Conservation (phyloP, 2,888 invertebrate species). For the Tiliacea aurago region DNA sequence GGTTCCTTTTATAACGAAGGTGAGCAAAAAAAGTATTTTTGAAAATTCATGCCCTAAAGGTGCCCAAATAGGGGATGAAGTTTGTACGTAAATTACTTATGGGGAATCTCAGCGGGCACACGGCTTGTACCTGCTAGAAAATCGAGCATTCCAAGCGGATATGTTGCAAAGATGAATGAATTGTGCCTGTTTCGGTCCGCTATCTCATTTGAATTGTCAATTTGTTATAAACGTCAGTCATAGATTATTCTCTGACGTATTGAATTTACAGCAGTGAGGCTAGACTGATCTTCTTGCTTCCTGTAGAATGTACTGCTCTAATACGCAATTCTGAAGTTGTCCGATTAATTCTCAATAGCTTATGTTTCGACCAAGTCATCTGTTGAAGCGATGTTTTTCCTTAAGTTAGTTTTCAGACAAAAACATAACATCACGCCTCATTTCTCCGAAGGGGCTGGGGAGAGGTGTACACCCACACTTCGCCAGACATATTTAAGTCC, state of each 20-base stretch:
- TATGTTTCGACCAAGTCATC: background rate
- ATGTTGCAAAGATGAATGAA: slow-evolving; percentile 8
- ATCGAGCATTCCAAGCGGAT: background rate
- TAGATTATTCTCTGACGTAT: background rate
- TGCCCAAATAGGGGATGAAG: background rate
- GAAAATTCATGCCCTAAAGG: background rate
- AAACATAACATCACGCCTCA: no score
- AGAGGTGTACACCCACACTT: no score
- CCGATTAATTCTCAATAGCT: background rate
- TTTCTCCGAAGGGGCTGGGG: no score
- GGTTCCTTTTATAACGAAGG: background rate
- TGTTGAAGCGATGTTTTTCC: background rate
- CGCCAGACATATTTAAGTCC: no score
- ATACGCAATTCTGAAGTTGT: background rate
- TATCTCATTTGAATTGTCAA: slow-evolving; percentile 12
- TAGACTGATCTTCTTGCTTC: background rate
- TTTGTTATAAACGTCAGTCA: background rate
- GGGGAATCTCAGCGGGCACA: background rate
- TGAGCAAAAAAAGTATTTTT: background rate
- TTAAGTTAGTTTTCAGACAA: background rate
- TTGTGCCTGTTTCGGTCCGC: background rate
- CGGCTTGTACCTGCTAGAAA: background rate
- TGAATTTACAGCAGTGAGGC: background rate
- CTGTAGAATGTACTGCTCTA: background rate
- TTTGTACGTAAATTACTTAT: background rate